Conservation (phyloP, 2,113 vertebrate species). For the Melozone crissalis region DNA sequence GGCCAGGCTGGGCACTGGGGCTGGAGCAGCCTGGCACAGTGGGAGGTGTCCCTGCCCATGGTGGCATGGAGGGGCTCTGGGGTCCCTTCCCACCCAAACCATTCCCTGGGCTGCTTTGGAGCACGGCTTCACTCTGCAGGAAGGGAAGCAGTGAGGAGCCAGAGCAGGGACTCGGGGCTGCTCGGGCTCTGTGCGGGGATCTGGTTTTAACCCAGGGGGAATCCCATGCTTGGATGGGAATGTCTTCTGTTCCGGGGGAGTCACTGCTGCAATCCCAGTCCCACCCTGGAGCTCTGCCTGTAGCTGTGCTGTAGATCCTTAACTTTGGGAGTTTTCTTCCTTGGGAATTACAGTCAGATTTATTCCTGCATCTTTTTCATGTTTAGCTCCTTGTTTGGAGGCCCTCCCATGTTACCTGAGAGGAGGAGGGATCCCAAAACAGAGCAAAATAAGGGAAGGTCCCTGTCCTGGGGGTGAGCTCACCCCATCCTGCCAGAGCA, state of each 20-base stretch:
- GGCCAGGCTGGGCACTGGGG: not conserved
- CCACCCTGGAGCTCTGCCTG: not conserved
- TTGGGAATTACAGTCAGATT: not conserved
- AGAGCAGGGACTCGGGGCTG: rapidly evolving
- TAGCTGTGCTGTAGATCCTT: not conserved
- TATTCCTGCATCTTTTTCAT: not conserved
- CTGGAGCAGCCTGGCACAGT: too few species aligned
- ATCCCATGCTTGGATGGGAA: not conserved
- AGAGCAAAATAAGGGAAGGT: not conserved
- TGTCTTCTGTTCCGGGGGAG: not conserved
- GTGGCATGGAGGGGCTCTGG: too few species aligned
- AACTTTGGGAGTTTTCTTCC: not conserved
- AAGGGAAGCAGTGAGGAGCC: not conserved
- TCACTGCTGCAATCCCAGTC: not conserved
- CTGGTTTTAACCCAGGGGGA: not conserved
- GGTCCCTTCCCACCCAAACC: not conserved
- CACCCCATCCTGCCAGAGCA: not conserved
- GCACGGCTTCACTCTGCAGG: rapidly evolving
- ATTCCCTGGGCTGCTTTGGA: not conserved
- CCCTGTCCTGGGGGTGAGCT: not conserved
- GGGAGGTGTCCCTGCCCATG: too few species aligned
- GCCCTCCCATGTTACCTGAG: not conserved
- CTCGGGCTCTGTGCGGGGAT: rapidly evolving
- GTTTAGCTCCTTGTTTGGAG: not conserved
- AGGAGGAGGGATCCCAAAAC: not conserved